Percentiles rank a stretch among this genome's conserved stretches.
These are phyloP conservation scores for Malachius bipustulatus DNA, from an alignment of 2,888 invertebrate species.

Conservation along the genomic window DNA sequence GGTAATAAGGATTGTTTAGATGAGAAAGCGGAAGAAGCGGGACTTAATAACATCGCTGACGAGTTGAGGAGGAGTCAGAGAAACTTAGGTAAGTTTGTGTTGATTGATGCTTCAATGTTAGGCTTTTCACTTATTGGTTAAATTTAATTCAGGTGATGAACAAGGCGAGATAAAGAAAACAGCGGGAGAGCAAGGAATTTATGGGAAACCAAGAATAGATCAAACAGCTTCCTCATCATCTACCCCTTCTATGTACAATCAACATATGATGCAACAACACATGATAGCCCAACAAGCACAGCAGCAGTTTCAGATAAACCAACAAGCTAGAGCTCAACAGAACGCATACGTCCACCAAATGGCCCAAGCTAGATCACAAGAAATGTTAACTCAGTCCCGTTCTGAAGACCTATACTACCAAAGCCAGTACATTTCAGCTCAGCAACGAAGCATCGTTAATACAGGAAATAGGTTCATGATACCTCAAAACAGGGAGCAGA, in stretches of 20 bases:
- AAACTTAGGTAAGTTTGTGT: slow-evolving; percentile 22
- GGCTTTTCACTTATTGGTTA: no score
- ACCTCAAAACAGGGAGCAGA: slow-evolving; percentile 1
- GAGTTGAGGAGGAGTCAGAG: slow-evolving; percentile 42
- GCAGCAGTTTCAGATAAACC: slow-evolving; percentile 25
- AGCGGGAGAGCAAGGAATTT: slow-evolving; percentile 44
- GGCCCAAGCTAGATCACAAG: slow-evolving; percentile 42
- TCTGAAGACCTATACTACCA: slow-evolving; percentile 13
- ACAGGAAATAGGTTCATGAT: neutral
- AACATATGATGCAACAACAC: slow-evolving; percentile 40
- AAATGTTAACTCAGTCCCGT: slow-evolving; percentile 21
- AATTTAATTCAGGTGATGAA: slow-evolving; percentile 23
- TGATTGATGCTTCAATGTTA: no score
- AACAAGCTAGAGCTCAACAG: slow-evolving; percentile 32
- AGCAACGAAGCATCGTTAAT: neutral
- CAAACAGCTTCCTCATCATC: no score
- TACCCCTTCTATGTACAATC: slow-evolving; percentile 35
- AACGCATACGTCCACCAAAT: slow-evolving; percentile 25
- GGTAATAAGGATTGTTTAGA: slow-evolving; percentile 47
- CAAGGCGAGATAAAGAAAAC: slow-evolving; percentile 34
- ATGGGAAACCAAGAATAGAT: slow-evolving; percentile 47
- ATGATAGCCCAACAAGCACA: slow-evolving; percentile 34
- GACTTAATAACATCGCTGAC: slow-evolving; percentile 51
- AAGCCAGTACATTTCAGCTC: neutral
- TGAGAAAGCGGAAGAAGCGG: slow-evolving; percentile 44